phyloP scores from a whole-genome alignment of 2,888 invertebrate genomes.

The Yponomeuta cagnagella region DNA sequence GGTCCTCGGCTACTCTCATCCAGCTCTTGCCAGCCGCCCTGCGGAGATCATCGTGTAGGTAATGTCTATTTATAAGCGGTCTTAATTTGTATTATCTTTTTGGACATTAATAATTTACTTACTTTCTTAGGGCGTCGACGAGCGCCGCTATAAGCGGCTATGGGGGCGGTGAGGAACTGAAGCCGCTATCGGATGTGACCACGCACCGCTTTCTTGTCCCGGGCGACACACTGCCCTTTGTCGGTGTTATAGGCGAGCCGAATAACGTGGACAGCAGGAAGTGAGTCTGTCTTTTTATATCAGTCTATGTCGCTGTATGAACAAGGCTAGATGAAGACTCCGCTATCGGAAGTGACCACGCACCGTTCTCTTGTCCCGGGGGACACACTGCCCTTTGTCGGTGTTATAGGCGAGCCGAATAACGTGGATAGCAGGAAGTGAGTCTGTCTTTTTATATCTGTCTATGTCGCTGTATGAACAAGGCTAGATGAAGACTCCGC shows the following conservation, averaged over 20 bases:
- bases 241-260: conserved; percentile 40
- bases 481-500: conserved; percentile 24
- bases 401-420: conserved; percentile 34
- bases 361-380: conserved; percentile 42
- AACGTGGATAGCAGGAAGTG: conserved; percentile 17
- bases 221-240: conserved; percentile 47
- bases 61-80: no score
- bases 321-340: conserved; percentile 22
- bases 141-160: background rate
- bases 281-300: background rate
- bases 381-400: conserved; percentile 49
- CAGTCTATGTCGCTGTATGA: background rate
- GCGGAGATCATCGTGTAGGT: no score
- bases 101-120: no score
- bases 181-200: conserved; percentile 24
- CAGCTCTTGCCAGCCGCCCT: no score
- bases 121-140: background rate
- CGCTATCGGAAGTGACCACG: conserved; percentile 25
- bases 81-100: no score
- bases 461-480: background rate
- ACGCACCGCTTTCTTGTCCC: conserved; percentile 40
- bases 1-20: no score
- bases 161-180: conserved; percentile 51
- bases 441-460: background rate
- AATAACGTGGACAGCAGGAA: conserved; percentile 17